Percentiles rank a stretch among this genome's conserved stretches.
Evolutionary conservation across 2,797 vertebrate species (phyloP).

Genomic region (Psittacula derbiana): DNA sequence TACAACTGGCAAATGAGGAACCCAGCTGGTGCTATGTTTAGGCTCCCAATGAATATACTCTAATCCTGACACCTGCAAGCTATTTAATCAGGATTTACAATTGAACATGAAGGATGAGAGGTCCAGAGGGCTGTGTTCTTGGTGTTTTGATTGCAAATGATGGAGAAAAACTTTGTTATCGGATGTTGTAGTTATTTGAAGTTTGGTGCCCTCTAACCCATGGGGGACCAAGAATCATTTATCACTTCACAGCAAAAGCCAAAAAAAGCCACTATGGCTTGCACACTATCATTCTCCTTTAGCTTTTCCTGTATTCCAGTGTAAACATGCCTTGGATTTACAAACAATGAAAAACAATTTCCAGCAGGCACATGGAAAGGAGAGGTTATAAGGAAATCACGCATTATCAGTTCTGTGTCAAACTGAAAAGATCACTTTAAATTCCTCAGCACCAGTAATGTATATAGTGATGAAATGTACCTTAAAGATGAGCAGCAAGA

Average conservation of each 20-base stretch:
- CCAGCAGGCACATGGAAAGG: slow-evolving; percentile 60
- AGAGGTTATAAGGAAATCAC: slow-evolving; percentile 33
- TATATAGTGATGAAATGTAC: not conserved
- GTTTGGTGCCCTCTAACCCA: slow-evolving; percentile 84
- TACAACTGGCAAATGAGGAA: slow-evolving; percentile 87
- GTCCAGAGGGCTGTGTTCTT: slow-evolving; percentile 79
- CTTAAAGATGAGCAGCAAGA: not conserved
- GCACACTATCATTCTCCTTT: slow-evolving; percentile 55
- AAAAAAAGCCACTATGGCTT: slow-evolving; percentile 59
- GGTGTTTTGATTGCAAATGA: slow-evolving; percentile 92
- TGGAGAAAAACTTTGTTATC: slow-evolving; percentile 89
- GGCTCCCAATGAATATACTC: slow-evolving; percentile 89
- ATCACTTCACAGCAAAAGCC: slow-evolving; percentile 80
- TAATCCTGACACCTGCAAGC: slow-evolving; percentile 99
- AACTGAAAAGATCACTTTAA: slow-evolving; percentile 15
- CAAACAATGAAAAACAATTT: slow-evolving; percentile 82
- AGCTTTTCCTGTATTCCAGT: slow-evolving; percentile 77
- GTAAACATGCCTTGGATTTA: slow-evolving; percentile 82
- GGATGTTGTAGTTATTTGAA: slow-evolving; percentile 87
- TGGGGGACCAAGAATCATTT: slow-evolving; percentile 78
- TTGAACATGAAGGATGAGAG: slow-evolving; percentile 87
- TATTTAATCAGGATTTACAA: slow-evolving; percentile 98
- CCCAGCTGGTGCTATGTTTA: slow-evolving; percentile 90
- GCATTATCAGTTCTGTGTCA: slow-evolving; percentile 7
- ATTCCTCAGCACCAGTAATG: not conserved